Percentiles rank a stretch among this genome's conserved stretches.
Conservation (phyloP, 2,797 vertebrate species). For the Podarcis siculus region DNA sequence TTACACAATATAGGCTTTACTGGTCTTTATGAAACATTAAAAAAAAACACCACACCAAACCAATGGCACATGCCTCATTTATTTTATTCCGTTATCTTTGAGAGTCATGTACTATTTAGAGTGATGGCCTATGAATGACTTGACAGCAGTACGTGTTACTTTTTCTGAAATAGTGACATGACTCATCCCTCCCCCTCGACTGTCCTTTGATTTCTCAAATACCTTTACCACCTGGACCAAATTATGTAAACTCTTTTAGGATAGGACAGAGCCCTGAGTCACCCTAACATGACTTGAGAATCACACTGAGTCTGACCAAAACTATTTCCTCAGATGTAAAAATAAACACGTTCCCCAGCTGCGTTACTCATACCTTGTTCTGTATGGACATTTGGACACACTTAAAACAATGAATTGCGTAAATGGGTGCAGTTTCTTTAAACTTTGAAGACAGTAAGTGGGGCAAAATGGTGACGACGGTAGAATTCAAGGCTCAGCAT, state of each 20-base stretch:
- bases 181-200: neutral
- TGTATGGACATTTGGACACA: neutral
- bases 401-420: conserved; percentile 16
- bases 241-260: neutral
- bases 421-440: neutral
- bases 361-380: conserved; percentile 8
- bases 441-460: conserved; percentile 13
- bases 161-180: neutral
- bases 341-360: neutral
- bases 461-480: conserved; percentile 14
- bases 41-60: too few species aligned
- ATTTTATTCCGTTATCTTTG: neutral
- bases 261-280: neutral
- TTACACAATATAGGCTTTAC: neutral
- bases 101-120: conserved; percentile 4
- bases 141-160: neutral
- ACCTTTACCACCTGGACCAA: neutral
- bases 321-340: neutral
- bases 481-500: conserved; percentile 42
- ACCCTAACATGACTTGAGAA: neutral
- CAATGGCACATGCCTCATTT: neutral
- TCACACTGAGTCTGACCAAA: conserved; percentile 23
- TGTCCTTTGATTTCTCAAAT: neutral
- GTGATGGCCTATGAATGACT: neutral
- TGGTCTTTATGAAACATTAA: neutral